A percentile compares a stretch with the other conserved stretches of the same genome.
phyloP scores from a whole-genome alignment of 2,797 vertebrate species.

The Channa striata region DNA sequence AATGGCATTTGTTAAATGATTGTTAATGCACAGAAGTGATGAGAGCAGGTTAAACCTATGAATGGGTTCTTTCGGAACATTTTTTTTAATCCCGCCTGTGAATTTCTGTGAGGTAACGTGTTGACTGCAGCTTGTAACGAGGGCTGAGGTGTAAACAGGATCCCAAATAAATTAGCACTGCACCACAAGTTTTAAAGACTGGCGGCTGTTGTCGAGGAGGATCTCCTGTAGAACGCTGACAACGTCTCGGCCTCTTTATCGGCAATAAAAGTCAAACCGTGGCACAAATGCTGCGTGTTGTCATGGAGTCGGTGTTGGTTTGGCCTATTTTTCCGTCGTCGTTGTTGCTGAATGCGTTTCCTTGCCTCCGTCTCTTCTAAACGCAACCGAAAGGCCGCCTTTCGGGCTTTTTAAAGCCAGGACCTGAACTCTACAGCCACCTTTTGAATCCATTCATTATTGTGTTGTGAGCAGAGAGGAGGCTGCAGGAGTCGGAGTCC shows the following conservation, averaged over 20 bases:
- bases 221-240: too few relatives aligned
- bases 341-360: constrained; percentile 6
- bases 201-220: not conserved
- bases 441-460: constrained; percentile 65
- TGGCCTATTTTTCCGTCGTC: constrained; percentile 16
- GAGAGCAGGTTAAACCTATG: too few relatives aligned
- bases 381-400: constrained; percentile 21
- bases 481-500: constrained; percentile 36
- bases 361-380: constrained; percentile 32
- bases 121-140: too few relatives aligned
- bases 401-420: constrained; percentile 39
- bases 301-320: not conserved
- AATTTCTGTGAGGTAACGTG: too few relatives aligned
- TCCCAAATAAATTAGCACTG: not conserved
- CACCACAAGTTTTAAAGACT: not conserved
- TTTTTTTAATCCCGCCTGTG: too few relatives aligned
- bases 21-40: too few relatives aligned
- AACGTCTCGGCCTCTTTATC: not conserved
- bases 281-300: not conserved
- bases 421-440: constrained; percentile 45
- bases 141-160: not conserved
- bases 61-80: too few relatives aligned
- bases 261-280: not conserved
- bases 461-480: constrained; percentile 48
- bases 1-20: too few relatives aligned